Evolutionary conservation across 2,888 invertebrate species (phyloP).

Genomic region (Pachydiplax longipennis): DNA sequence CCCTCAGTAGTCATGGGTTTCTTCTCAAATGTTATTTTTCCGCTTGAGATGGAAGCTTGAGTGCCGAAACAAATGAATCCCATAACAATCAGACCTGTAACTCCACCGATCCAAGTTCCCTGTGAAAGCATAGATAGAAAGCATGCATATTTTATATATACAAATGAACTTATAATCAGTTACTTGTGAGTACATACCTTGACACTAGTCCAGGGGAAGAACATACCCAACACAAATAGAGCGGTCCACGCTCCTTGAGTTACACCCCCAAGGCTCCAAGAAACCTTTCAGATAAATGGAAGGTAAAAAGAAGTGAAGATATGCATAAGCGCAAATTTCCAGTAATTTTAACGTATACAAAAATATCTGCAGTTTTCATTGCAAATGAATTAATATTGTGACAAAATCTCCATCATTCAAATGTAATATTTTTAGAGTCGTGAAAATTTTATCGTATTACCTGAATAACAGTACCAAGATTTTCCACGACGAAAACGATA

Average conservation of each 20-base stretch:
- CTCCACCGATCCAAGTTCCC: conserved; percentile 69
- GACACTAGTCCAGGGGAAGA: conserved; percentile 80
- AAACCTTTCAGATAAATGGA: conserved; percentile 70
- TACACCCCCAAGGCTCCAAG: conserved; percentile 71
- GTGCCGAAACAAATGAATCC: conserved; percentile 73
- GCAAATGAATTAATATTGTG: too few relatives aligned
- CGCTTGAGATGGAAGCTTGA: conserved; percentile 70
- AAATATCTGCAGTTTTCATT: too few relatives aligned
- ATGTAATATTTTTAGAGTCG: too few relatives aligned
- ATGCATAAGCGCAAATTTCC: not conserved
- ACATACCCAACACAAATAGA: conserved; percentile 82
- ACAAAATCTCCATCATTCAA: too few relatives aligned
- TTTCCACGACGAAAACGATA: conserved; percentile 74
- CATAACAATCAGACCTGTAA: conserved; percentile 68
- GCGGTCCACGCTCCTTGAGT: conserved; percentile 85
- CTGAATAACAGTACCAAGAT: conserved; percentile 80
- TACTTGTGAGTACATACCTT: conserved; percentile 59
- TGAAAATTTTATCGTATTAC: conserved; percentile 58
- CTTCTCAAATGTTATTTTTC: conserved; percentile 53
- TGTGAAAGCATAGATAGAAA: conserved; percentile 54
- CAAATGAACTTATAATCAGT: not conserved
- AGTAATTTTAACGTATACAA: too few relatives aligned
- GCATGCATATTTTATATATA: too few relatives aligned
- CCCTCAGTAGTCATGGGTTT: conserved; percentile 41
- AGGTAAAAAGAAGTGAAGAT: not conserved